Evolutionary conservation across 1,140 invertebrate genomes (phyloP).

Genomic region (Papilio aristodemus): DNA sequence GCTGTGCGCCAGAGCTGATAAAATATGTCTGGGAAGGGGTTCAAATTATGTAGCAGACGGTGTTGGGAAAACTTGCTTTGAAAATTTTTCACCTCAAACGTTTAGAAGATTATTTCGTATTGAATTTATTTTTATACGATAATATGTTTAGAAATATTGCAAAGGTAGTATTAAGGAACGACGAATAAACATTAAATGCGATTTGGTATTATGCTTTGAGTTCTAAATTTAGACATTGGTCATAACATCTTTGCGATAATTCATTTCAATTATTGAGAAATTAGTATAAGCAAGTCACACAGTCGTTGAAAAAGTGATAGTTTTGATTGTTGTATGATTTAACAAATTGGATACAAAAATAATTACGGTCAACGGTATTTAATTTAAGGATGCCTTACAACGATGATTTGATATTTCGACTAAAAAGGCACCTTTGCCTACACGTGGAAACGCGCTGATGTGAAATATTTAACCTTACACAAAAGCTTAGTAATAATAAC

Average conservation of each 20-base stretch:
- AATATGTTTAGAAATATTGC: conserved; percentile 2
- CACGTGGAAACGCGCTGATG: conserved; percentile 5
- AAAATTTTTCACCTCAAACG: conserved; percentile 24
- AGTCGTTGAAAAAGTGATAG: not conserved
- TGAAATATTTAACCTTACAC: not conserved
- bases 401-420: conserved; percentile 11
- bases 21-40: conserved; percentile 40
- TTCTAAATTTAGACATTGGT: no score
- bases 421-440: conserved; percentile 1
- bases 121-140: conserved; percentile 24
- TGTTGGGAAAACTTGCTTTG: conserved; percentile 28
- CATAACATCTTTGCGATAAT: no score
- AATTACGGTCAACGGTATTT: not conserved
- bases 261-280: no score
- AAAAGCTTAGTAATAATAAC: conserved; percentile 3
- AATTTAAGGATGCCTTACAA: not conserved
- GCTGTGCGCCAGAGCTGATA: conserved; percentile 45
- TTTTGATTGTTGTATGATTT: not conserved
- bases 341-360: not conserved
- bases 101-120: conserved; percentile 5
- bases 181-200: not conserved
- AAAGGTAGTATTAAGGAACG: not conserved
- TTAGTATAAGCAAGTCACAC: no score
- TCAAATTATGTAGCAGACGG: conserved; percentile 20
- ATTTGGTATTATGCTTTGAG: not conserved